Percentiles rank a stretch among this genome's conserved stretches.
Evolutionary conservation across 2,888 invertebrate genomes (phyloP).

Genomic region (Lamproptera curius): DNA sequence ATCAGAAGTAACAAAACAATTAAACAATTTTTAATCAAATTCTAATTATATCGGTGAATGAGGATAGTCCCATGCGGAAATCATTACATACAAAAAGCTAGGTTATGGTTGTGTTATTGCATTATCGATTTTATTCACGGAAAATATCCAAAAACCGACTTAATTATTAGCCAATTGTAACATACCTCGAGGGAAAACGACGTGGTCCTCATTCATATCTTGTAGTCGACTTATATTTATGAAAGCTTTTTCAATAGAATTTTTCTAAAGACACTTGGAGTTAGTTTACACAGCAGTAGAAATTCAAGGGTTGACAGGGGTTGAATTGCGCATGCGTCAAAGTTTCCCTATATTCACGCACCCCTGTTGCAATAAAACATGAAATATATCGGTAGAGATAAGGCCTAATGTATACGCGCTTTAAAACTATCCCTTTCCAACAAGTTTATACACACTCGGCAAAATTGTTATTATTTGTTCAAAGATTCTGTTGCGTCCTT

Average conservation of each 20-base stretch:
- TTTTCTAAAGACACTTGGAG: constrained; percentile 27
- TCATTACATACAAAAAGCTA: constrained; percentile 27
- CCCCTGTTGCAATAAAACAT: constrained; percentile 4
- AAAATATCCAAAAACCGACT: constrained; percentile 27
- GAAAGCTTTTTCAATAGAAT: constrained; percentile 42
- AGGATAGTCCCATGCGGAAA: constrained; percentile 20
- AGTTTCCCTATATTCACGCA: constrained; percentile 5
- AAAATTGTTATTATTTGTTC: too few relatives aligned
- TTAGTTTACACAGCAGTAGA: constrained; percentile 30
- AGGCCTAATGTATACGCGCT: too few relatives aligned
- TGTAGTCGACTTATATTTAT: constrained; percentile 59
- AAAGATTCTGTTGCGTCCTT: too few relatives aligned
- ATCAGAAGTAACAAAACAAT: too few relatives aligned
- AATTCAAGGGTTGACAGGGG: constrained; percentile 29
- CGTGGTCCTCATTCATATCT: constrained; percentile 95
- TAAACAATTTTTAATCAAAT: too few relatives aligned
- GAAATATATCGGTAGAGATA: neutral
- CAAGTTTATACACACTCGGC: too few relatives aligned
- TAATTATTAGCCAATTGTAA: constrained; percentile 29
- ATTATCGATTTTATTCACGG: constrained; percentile 59
- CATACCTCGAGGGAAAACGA: constrained; percentile 90
- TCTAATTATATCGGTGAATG: too few relatives aligned
- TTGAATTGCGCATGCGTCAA: constrained; percentile 28
- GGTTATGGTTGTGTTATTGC: constrained; percentile 69
- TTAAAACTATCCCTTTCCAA: too few relatives aligned